These are phyloP conservation scores for Epizoanthus ramosus DNA, from an alignment of 92 coral and sea anemone species.

Conservation along the genomic window DNA sequence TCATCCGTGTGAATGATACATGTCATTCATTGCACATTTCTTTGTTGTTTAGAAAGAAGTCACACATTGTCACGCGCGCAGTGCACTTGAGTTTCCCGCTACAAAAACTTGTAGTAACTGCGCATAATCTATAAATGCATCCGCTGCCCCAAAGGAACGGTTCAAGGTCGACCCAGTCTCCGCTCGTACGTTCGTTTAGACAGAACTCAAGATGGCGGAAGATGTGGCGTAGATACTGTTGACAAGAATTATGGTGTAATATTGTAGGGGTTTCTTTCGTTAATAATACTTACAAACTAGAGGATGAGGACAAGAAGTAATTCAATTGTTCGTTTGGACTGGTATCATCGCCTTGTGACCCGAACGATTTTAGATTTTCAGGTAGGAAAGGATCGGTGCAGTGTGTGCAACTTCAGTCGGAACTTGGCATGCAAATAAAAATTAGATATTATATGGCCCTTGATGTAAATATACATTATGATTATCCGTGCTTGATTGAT, in stretches of 20 bases:
- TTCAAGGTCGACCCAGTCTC: slow-evolving; percentile 39
- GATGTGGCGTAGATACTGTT: slow-evolving; percentile 29
- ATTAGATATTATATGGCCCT: neutral
- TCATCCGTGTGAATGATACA: too few species aligned
- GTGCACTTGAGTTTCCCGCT: neutral
- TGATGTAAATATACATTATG: neutral
- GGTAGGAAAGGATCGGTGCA: slow-evolving; percentile 51
- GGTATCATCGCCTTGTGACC: slow-evolving; percentile 91
- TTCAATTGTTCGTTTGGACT: slow-evolving; percentile 93
- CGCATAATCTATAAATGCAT: neutral
- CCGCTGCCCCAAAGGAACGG: neutral
- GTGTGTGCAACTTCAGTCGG: neutral
- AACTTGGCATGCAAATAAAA: neutral
- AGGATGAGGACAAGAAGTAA: slow-evolving; percentile 95
- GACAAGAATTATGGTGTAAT: slow-evolving; percentile 21
- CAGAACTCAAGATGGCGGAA: slow-evolving; percentile 54
- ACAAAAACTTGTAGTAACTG: neutral
- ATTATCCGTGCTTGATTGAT: neutral
- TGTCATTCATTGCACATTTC: too few species aligned
- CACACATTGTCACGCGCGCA: neutral
- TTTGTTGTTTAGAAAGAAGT: too few species aligned
- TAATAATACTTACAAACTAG: neutral
- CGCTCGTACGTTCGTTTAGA: neutral
- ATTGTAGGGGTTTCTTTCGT: neutral
- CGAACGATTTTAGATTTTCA: slow-evolving; percentile 96